These are phyloP conservation scores for Heliconius ethilla DNA, from an alignment of 2,888 invertebrate species.

Conservation along the genomic window DNA sequence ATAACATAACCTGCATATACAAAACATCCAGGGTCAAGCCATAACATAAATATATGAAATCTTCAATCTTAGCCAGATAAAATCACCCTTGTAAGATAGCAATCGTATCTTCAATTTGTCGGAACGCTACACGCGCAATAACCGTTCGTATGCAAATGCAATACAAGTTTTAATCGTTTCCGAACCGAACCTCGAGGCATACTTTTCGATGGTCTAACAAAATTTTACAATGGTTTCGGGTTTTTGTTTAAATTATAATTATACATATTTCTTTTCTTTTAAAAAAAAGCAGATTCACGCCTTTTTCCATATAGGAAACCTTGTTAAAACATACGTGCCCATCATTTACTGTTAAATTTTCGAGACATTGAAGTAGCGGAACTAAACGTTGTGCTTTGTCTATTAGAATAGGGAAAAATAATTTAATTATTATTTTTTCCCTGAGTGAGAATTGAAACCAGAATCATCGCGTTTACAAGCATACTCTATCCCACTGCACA, in stretches of 20 bases:
- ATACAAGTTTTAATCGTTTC: conserved; percentile 27
- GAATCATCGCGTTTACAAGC: background rate
- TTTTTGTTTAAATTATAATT: background rate
- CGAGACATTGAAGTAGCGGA: background rate
- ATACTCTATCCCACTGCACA: background rate
- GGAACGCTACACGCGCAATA: conserved; percentile 33
- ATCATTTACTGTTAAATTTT: background rate
- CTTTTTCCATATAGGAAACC: background rate
- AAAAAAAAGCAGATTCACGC: background rate
- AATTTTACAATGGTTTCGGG: background rate
- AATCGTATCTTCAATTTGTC: conserved; percentile 38
- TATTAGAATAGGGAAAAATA: background rate
- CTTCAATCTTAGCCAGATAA: conserved; percentile 23
- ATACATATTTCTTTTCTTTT: background rate
- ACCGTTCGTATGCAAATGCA: conserved; percentile 38
- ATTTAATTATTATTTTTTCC: background rate
- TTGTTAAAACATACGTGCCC: background rate
- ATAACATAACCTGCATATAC: background rate
- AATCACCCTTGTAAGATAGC: conserved; percentile 36
- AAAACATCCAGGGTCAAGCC: conserved; percentile 13
- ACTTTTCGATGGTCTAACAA: conserved; percentile 4
- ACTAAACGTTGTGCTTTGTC: background rate
- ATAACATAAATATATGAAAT: conserved; percentile 15
- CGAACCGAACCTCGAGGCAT: conserved; percentile 18
- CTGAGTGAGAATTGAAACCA: background rate